phyloP scores from a whole-genome alignment of 2,797 vertebrate genomes.

The Chiloscyllium punctatum region DNA sequence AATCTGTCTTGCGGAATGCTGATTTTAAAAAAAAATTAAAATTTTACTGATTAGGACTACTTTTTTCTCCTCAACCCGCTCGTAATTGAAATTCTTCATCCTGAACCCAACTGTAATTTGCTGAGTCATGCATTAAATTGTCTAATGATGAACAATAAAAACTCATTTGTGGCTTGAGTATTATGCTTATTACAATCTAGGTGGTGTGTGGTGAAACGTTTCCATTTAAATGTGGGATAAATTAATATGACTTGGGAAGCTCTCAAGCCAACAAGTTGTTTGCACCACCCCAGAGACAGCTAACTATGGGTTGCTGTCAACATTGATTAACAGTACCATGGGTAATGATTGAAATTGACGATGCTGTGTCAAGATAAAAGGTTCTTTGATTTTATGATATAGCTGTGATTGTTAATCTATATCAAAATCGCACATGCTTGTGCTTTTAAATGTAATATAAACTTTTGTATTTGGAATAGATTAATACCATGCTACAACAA shows the following conservation, averaged over 20 bases:
- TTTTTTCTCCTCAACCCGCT: not conserved
- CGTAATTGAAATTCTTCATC: conserved; percentile 45
- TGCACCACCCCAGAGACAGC: conserved; percentile 47
- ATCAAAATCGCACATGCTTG: not conserved
- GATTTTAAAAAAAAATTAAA: not conserved
- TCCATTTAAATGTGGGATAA: conserved; percentile 12
- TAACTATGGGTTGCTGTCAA: conserved; percentile 53
- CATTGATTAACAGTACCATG: conserved; percentile 53
- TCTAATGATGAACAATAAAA: conserved; percentile 41
- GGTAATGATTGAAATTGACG: conserved; percentile 58
- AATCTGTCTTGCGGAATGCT: not conserved
- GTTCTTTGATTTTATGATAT: not conserved
- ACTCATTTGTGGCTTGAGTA: conserved; percentile 38
- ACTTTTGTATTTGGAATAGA: not conserved
- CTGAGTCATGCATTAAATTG: conserved; percentile 41
- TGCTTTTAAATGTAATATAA: not conserved
- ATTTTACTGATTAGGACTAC: not conserved
- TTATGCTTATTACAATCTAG: conserved; percentile 39
- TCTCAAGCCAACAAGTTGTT: conserved; percentile 50
- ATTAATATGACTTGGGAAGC: conserved; percentile 42
- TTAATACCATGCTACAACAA: not conserved
- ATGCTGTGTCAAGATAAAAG: conserved; percentile 53
- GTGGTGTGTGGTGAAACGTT: not conserved
- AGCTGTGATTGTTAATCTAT: not conserved
- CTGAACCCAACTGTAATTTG: conserved; percentile 46